Evolutionary conservation across 2,113 vertebrate species (phyloP).

Genomic region (Sander vitreus): DNA sequence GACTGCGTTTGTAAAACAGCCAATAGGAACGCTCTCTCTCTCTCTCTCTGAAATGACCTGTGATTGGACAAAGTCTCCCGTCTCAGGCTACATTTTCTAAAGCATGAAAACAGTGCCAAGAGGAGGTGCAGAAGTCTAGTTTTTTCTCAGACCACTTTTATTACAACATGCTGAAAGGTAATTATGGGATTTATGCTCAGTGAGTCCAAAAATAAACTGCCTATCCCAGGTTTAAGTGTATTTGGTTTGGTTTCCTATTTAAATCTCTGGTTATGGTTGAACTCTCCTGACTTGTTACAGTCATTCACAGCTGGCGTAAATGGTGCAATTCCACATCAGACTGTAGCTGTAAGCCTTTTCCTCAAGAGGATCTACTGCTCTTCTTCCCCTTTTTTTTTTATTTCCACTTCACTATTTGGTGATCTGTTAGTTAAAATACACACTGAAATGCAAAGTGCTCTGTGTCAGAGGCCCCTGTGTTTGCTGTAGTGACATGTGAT

Average conservation of each 20-base stretch:
- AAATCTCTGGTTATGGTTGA: neutral
- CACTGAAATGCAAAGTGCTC: neutral
- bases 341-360: neutral
- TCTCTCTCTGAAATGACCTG: no score
- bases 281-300: neutral
- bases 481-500: constrained; percentile 24
- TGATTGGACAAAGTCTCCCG: no score
- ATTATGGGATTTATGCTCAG: no score
- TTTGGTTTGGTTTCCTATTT: neutral
- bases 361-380: neutral
- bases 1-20: no score
- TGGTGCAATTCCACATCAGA: neutral
- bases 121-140: no score
- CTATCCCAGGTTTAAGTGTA: neutral
- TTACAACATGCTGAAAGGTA: no score
- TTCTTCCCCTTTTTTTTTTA: neutral
- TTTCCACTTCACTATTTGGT: constrained; percentile 13
- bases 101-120: no score
- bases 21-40: no score
- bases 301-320: constrained; percentile 6
- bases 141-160: no score
- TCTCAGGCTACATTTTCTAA: no score
- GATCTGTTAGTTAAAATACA: constrained; percentile 9
- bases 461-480: constrained; percentile 4
- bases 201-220: no score